A percentile compares a stretch with the other conserved stretches of the same genome.
phyloP scores from a whole-genome alignment of 2,113 vertebrate species.

The Thalassarche chlororhynchos region DNA sequence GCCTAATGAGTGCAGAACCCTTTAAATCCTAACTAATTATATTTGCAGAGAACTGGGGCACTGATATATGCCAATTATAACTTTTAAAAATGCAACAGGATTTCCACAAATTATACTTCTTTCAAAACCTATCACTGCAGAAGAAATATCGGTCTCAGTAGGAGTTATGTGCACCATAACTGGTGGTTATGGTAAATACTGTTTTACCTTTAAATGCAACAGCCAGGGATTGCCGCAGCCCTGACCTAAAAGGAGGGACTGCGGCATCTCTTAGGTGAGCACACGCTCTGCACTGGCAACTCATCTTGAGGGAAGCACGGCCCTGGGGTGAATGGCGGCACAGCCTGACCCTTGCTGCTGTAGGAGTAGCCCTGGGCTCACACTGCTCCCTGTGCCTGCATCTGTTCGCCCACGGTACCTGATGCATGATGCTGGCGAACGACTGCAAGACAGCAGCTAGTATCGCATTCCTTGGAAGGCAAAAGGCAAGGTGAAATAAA shows the following conservation, averaged over 20 bases:
- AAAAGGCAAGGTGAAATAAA: neutral
- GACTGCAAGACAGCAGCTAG: neutral
- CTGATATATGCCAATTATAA: neutral
- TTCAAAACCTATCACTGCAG: neutral
- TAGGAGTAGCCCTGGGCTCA: neutral
- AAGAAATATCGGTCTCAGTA: neutral
- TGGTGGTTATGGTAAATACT: neutral
- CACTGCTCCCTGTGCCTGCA: neutral
- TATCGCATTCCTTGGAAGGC: neutral
- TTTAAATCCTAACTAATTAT: neutral
- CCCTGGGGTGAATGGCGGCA: too few species aligned
- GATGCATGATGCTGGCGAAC: neutral
- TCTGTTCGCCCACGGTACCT: neutral
- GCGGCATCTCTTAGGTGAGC: neutral
- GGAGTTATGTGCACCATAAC: neutral
- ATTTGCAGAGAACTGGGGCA: neutral
- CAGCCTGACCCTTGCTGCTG: neutral
- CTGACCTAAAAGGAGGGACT: neutral
- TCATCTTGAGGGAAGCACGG: too few species aligned
- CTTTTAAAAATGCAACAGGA: neutral
- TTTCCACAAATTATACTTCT: neutral
- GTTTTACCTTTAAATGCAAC: neutral
- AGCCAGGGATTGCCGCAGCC: neutral
- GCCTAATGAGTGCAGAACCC: neutral
- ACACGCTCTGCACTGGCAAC: neutral